phyloP scores from a whole-genome alignment of 2,113 vertebrate species.

The Murina feae region DNA sequence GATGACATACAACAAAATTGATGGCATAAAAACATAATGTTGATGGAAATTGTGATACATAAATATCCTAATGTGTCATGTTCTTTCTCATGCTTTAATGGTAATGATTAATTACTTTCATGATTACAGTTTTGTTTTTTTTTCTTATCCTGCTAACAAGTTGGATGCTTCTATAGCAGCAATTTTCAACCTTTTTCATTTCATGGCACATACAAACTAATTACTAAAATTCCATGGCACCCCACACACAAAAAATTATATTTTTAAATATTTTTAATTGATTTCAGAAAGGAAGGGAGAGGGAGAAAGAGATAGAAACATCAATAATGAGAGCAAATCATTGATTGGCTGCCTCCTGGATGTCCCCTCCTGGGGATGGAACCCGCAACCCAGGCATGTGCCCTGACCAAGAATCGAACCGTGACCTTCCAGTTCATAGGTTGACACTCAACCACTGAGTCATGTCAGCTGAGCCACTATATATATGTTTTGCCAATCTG shows the following conservation, averaged over 20 bases:
- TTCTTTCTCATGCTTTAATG: not conserved
- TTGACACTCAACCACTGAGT: too few species aligned
- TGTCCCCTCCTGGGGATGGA: too few species aligned
- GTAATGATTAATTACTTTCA: not conserved
- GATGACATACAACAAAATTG: not conserved
- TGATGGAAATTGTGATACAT: not conserved
- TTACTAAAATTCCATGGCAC: not conserved
- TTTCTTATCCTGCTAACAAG: not conserved
- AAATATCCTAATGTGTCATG: not conserved
- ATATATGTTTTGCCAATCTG: not conserved
- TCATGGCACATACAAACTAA: not conserved
- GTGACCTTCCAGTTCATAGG: too few species aligned
- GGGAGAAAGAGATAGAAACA: too few species aligned
- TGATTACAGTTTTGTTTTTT: not conserved
- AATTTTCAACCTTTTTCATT: not conserved
- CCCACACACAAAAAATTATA: too few species aligned
- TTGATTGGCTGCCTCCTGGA: too few species aligned
- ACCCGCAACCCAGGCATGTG: too few species aligned
- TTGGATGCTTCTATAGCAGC: not conserved
- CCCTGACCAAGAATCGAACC: too few species aligned
- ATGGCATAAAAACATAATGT: not conserved
- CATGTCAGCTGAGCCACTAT: too few species aligned
- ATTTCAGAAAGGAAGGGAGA: too few species aligned
- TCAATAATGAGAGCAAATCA: too few species aligned
- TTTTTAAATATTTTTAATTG: too few species aligned